Percentiles rank a stretch among this genome's conserved stretches.
Evolutionary conservation across 2,113 vertebrate species (phyloP).

Genomic region (Apeltes quadracus): DNA sequence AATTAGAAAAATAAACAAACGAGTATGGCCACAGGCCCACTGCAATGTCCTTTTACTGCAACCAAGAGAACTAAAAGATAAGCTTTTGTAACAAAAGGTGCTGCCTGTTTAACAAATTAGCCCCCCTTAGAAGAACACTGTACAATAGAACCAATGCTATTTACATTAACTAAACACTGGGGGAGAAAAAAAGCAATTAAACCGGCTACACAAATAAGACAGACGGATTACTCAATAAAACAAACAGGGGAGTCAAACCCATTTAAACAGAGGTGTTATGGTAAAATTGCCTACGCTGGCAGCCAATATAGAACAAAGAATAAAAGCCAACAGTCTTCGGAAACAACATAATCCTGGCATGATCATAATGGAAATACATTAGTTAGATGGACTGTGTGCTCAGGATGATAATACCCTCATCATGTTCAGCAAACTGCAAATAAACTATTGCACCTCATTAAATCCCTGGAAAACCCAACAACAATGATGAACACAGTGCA

Average conservation of each 20-base stretch:
- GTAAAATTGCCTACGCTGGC: conserved; percentile 22
- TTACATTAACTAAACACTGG: conserved; percentile 39
- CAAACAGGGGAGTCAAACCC: conserved; percentile 19
- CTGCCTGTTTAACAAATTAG: conserved; percentile 57
- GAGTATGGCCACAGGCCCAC: conserved; percentile 39
- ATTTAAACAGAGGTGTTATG: conserved; percentile 21
- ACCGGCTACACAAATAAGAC: conserved; percentile 47
- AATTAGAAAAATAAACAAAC: conserved; percentile 33
- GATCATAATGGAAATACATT: conserved; percentile 14
- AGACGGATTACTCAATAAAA: conserved; percentile 50
- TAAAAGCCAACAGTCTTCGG: conserved; percentile 10
- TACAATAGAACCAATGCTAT: conserved; percentile 33
- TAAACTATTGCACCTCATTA: conserved; percentile 1
- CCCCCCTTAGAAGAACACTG: conserved; percentile 42
- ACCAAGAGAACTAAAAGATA: conserved; percentile 54
- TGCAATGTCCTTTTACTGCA: conserved; percentile 21
- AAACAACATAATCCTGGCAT: conserved; percentile 18
- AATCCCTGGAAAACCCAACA: conserved; percentile 9
- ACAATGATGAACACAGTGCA: background rate
- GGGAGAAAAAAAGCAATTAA: conserved; percentile 59
- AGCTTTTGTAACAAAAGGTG: conserved; percentile 50
- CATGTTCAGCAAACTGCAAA: background rate
- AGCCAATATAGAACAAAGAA: background rate
- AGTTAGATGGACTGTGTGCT: background rate
- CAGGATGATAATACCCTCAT: background rate